A percentile compares a stretch with the other conserved stretches of the same genome.
phyloP scores from a whole-genome alignment of 2,113 vertebrate species.

The Salvelinus fontinalis region DNA sequence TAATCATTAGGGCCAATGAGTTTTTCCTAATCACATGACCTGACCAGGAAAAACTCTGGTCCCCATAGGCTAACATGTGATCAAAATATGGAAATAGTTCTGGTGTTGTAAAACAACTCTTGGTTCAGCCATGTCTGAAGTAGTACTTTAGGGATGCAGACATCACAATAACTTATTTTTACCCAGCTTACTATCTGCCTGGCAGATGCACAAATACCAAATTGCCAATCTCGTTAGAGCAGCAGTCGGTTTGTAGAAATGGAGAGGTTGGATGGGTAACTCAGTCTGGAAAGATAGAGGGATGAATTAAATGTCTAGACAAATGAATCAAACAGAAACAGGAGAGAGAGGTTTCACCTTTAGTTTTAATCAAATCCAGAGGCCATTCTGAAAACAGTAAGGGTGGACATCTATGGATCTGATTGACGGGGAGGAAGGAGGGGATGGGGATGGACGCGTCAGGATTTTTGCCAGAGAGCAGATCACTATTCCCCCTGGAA shows the following conservation, averaged over 20 bases:
- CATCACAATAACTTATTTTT: slow-evolving; percentile 10
- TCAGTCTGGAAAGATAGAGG: neutral
- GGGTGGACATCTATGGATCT: slow-evolving; percentile 23
- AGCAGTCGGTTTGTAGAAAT: neutral
- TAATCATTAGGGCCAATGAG: no score
- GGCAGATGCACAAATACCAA: neutral
- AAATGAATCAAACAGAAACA: slow-evolving; percentile 52
- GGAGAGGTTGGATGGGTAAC: slow-evolving; percentile 10
- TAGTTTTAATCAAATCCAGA: slow-evolving; percentile 66
- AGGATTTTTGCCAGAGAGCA: no score
- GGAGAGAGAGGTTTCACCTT: slow-evolving; percentile 58
- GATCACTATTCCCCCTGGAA: no score
- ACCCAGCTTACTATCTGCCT: slow-evolving; percentile 14
- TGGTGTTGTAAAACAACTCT: no score
- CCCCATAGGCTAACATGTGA: no score
- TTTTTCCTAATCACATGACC: no score
- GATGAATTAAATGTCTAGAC: slow-evolving; percentile 18
- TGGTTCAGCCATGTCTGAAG: no score
- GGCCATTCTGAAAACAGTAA: slow-evolving; percentile 60
- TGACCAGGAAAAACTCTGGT: no score
- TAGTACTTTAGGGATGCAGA: neutral
- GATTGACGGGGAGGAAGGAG: neutral
- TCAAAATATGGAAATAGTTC: no score
- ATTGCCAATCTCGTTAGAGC: slow-evolving; percentile 33
- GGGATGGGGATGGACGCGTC: no score